Evolutionary conservation across 2,797 vertebrate genomes (phyloP), one percentile per base, ranked within the genome.

Genomic region (Prionace glauca): DNA sequence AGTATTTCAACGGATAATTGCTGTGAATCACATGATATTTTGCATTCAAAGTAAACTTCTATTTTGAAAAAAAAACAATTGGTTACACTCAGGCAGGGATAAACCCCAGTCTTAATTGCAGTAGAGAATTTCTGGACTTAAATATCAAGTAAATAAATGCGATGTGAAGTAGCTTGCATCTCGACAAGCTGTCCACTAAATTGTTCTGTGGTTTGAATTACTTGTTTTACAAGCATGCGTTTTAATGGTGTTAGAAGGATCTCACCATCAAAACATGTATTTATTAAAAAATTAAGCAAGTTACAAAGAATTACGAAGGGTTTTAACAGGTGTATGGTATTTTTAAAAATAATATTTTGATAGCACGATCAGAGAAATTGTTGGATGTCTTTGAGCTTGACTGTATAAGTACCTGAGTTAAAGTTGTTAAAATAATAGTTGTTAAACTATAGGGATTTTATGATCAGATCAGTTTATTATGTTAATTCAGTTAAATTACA

Each of bases 1-100:
- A 72, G 36, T 72, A 94, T 94, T 94, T 72, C 69, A 45, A 69
- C 92, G 74, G 92, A 45, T 94, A 67, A 94, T 72, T 93, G n/a
- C 65, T 7, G 22, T 93, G 91, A 93, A n/a, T 93, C 65, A 93
- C 91, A 93, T 50, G 2, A 93, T 93, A 74, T 94, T 71, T 74
- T 72, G 72, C 29, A 94, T 94, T 94, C 41, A 94, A 94, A 91
- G 36, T 29, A 50, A 72, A 62, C 22, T 71, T 72, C 3, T 50
- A 50, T 50, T 50, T 50, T 72, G 69, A 71, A 32, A 29, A 45
- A 94, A 56, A 94, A 72, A 94, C 14, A 5, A 74, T 94, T 41
- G 71, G 41, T 94, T 94, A 32, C 92, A 72, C 50, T 45, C 71
- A 94, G 92, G 12, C 92, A 50, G 69, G 69, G 56, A 94, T 94